Evolutionary conservation across 2,797 vertebrate species (phyloP), one percentile per base, ranked within the genome.

Genomic region (Cottoperca gobio): DNA sequence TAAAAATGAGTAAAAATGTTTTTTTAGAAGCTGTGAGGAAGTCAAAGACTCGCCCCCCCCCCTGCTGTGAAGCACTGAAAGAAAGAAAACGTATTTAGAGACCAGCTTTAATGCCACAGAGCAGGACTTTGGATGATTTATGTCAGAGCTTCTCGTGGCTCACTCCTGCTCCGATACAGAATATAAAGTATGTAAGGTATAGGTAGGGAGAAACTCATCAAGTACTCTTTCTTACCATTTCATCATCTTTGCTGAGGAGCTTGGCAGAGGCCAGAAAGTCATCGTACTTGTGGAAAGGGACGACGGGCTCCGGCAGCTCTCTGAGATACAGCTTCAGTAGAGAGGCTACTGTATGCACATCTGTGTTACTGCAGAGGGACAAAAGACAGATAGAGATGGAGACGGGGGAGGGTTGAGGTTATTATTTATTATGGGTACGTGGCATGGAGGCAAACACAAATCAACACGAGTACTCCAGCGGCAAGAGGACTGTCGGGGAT

Each of bases 301-400:
- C 91, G 31, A 99, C 97, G 0, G 98, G 98, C 76, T 99, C 98
- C 0, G 98, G 98, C 39, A 99, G 96, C 55, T 99, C 98, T 82
- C 97, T 93, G 48, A 99, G 96, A 83, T 99, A 99, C 62, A 99
- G 94, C 91, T 99, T 99, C 62, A 99, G 95, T 39, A 99, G 95
- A 0, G 98, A 99, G 0, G 98, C 97, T 35, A 99, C 98, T 0
- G 98, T 99, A 73, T 99, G 98, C 43, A 99, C 97, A 9, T 99
- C 98, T 4, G 98, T 99, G 86, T 94, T 97, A 91, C 98, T 99
- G 94, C 48, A 37, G 70, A 72, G 50, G 65, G 42, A 61, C 23
- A 58, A 54, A 42, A 48, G 9, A 31, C 8, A 24, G 11, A 46
- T 11, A 52, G 31, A 42, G 6, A 40, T 0, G 28, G 16, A 24